phyloP scores from a whole-genome alignment of 2,113 vertebrate genomes.

The Apeltes quadracus region DNA sequence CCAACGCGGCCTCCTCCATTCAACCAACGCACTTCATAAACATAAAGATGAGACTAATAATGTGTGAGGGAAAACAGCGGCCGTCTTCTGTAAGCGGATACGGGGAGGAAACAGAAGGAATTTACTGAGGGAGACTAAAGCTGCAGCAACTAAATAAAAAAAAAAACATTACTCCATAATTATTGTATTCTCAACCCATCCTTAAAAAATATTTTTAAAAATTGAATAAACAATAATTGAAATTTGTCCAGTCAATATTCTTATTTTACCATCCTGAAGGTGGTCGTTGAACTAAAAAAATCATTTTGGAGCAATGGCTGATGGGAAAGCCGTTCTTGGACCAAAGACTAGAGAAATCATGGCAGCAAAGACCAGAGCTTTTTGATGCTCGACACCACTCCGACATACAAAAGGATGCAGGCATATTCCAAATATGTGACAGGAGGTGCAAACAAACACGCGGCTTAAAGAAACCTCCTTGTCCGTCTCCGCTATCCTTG shows the following conservation, averaged over 20 bases:
- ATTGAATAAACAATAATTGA: no score
- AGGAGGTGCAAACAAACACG: neutral
- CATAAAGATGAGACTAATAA: neutral
- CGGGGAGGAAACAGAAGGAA: no score
- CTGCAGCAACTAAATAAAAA: neutral
- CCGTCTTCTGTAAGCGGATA: no score
- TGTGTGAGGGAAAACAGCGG: no score
- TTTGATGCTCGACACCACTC: neutral
- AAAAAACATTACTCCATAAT: neutral
- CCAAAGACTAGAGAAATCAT: neutral
- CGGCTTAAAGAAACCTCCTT: constrained; percentile 21
- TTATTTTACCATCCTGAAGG: neutral
- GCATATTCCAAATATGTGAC: neutral
- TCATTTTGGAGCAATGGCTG: neutral
- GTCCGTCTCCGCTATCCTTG: constrained; percentile 19
- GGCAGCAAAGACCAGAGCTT: neutral
- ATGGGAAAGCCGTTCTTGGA: neutral
- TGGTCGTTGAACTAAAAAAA: neutral
- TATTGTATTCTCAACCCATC: neutral
- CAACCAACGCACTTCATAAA: constrained; percentile 8
- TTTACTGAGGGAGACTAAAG: neutral
- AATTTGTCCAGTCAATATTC: neutral
- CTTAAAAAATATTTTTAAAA: neutral
- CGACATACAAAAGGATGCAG: neutral
- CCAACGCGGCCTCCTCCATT: constrained; percentile 14